Base-by-base conservation (phyloP, 2,113 vertebrate genomes). In the Pelvicachromis taeniatus region DNA sequence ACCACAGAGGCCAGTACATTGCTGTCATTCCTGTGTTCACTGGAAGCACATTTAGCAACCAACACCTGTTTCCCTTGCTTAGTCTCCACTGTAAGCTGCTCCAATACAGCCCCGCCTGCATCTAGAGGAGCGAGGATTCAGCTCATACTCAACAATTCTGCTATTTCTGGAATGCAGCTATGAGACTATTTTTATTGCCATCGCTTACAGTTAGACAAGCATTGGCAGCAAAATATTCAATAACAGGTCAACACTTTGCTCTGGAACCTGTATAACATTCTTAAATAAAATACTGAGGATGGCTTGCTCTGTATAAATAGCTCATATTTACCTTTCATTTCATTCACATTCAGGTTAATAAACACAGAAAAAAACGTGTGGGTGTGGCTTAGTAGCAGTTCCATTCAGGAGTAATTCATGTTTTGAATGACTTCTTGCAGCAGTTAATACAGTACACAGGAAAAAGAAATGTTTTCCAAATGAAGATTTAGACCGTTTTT, bases 11-110 rank as follows among this genome's bases (percentile, higher is more conserved):
- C 91, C 90, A 95, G 93, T 92, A 88, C 96, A 97, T 97, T 95
- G 96, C 95, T 97, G 94, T 94, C 96, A 97, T 97, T 97, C 93
- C 97, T 97, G 91, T 96, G 92, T 91, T 84, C 83, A 95, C 92
- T 93, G 95, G 95, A 96, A 97, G 96, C 96, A 97, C 97, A 97
- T 97, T 96, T 94, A 93, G 95, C 95, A 96, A 95, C 96, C 97
- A 97, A 96, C 96, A 97, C 97, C 96, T 97, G 97, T 97, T 96
- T 96, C 95, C 96, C 94, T 26, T 91, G 93, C 97, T 97, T 96
- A 95, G 94, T 94, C 90, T 92, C 86, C 73, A 80, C 78, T 82
- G 33, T 10, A 35, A 38, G 73, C 88, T 54, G 42, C 82, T 88
- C 78, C 23, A 23, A 80, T 33, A 12, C 73, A 79, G 87, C 89